Evolutionary conservation across 2,797 vertebrate genomes (phyloP).

Genomic region (Cygnus olor): DNA sequence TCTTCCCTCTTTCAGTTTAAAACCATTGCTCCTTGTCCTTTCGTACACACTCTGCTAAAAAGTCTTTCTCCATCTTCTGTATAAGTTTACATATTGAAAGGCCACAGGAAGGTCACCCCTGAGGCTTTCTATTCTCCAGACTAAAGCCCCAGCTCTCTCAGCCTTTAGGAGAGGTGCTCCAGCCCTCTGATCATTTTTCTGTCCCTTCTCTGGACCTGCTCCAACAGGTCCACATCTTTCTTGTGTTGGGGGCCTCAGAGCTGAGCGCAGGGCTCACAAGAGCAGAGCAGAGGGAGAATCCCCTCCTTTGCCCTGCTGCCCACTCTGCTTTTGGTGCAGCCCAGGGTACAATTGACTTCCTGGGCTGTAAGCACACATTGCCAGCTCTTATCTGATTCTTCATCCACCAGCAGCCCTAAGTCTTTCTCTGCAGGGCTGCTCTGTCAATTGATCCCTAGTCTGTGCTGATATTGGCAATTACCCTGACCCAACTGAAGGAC

Average conservation of each 20-base stretch:
- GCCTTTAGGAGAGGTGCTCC: neutral
- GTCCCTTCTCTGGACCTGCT: neutral
- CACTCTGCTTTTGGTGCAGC: neutral
- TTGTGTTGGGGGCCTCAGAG: neutral
- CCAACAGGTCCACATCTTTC: neutral
- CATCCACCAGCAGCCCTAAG: neutral
- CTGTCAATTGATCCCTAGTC: neutral
- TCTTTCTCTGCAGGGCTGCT: neutral
- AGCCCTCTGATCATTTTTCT: neutral
- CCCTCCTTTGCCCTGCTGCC: neutral
- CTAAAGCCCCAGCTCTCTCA: neutral
- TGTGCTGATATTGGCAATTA: neutral
- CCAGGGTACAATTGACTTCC: neutral
- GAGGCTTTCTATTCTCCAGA: neutral
- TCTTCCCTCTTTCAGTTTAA: too few species aligned
- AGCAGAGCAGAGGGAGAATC: neutral
- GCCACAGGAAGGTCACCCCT: neutral
- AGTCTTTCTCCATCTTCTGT: neutral
- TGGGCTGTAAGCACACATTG: neutral
- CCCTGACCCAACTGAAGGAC: neutral
- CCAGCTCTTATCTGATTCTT: neutral
- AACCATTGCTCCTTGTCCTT: too few species aligned
- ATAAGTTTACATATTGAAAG: neutral
- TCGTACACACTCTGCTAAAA: neutral
- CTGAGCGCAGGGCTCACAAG: neutral